Evolutionary conservation across 2,888 invertebrate genomes (phyloP), one percentile per base, ranked within the genome.

Genomic region (Oscheius sp.): DNA sequence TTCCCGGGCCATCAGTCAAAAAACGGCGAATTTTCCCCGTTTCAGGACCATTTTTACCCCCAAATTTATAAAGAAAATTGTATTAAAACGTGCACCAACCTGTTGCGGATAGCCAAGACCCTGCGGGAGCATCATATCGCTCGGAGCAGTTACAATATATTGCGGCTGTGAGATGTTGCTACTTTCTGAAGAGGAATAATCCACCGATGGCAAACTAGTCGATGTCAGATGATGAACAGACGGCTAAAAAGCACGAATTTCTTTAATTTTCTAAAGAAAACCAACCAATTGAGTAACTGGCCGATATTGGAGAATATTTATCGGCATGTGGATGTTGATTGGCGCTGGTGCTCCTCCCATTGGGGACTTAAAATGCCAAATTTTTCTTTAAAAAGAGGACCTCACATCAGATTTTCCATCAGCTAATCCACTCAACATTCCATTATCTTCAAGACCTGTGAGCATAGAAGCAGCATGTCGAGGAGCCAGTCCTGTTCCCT

Each of bases 191-290:
- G 27, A 45, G n/a, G 55, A 41, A 29, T 73, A 73, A 35, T 73
- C 73, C 3, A 79, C 81, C 0, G 81, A 80, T 13, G 81, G 77
- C 21, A 82, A 55, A 0, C 80, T 76, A 3, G 80, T 75, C 21
- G 83, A 80, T 7, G 79, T 68, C 53, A 82, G 70, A 55, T 83
- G 83, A 59, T 84, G 83, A 1, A 84, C 82, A 7, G 83, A 80
- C 12, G 83, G 83, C 83, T 83, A 75, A 35, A 81, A 53, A 46
- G n/a, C 16, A n/a, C 12, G 7, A 2, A 7, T 49, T 49, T 13
- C 49, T 18, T 21, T 21, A 6, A 3, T n/a, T 23, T 58, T 63
- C n/a, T 1, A 7, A 41, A 41, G 18, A 61, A n/a, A 43, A 27
- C 66, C 27, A 9, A 66, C 66, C 35, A 66, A 27, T 23, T 58